Evolutionary conservation across 2,888 invertebrate species (phyloP).

Genomic region (Caenorhabditis becei): DNA sequence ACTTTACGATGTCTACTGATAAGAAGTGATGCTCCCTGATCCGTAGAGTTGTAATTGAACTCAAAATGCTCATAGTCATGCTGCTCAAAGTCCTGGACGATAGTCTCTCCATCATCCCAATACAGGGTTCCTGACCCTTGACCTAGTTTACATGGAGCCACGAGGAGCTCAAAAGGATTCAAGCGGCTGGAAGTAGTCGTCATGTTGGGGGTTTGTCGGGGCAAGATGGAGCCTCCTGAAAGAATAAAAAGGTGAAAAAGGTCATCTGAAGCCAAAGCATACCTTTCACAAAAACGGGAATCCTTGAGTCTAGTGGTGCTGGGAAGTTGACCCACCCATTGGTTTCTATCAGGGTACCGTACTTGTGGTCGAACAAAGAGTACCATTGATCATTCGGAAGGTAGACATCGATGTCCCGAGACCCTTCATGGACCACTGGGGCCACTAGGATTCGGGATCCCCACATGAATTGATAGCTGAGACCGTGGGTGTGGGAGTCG

Average conservation of each 20-base stretch:
- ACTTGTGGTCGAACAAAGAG: constrained; percentile 71
- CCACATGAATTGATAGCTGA: constrained; percentile 80
- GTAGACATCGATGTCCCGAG: constrained; percentile 78
- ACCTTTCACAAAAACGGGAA: constrained; percentile 77
- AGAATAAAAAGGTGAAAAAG: too few relatives aligned
- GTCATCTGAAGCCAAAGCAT: too few relatives aligned
- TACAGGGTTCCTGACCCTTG: constrained; percentile 66
- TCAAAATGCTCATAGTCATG: constrained; percentile 58
- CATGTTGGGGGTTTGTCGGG: constrained; percentile 82
- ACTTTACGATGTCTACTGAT: constrained; percentile 24
- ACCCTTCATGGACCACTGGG: constrained; percentile 65
- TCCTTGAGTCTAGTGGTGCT: constrained; percentile 72
- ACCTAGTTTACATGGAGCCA: constrained; percentile 81
- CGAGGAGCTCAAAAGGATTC: constrained; percentile 86
- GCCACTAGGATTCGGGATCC: constrained; percentile 72
- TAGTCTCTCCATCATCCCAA: constrained; percentile 79
- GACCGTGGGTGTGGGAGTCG: constrained; percentile 68
- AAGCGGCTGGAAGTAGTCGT: constrained; percentile 83
- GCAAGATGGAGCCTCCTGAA: constrained; percentile 85
- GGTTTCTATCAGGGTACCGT: constrained; percentile 58
- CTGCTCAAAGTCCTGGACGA: constrained; percentile 61
- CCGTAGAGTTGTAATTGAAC: constrained; percentile 50
- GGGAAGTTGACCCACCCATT: constrained; percentile 64
- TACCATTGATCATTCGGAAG: constrained; percentile 82
- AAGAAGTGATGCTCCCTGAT: constrained; percentile 32